These are phyloP conservation scores for Diorhabda sublineata DNA, from an alignment of 1,140 invertebrate genomes.

Conservation along the genomic window DNA sequence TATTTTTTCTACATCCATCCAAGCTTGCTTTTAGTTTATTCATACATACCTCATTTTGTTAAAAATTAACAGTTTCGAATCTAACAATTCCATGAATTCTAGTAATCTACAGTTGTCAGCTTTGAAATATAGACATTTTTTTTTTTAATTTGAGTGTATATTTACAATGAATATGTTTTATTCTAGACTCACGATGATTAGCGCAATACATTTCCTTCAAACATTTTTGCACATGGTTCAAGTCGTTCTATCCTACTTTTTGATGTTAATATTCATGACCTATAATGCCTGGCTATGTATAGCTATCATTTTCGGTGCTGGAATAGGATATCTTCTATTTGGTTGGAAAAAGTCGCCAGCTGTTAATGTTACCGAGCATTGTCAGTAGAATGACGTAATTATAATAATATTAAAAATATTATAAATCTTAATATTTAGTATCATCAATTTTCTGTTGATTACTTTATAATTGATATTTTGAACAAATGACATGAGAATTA, in stretches of 20 bases:
- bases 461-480: too few relatives aligned
- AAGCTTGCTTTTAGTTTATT: too few relatives aligned
- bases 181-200: conserved; percentile 74
- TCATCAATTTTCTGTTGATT: too few relatives aligned
- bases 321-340: conserved; percentile 88
- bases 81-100: too few relatives aligned
- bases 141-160: neutral
- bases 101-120: too few relatives aligned
- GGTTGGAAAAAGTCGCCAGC: conserved; percentile 88
- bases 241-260: conserved; percentile 83
- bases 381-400: conserved; percentile 60
- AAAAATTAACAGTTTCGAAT: too few relatives aligned
- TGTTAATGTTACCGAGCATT: conserved; percentile 92
- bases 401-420: too few relatives aligned
- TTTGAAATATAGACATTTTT: too few relatives aligned
- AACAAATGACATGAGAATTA: too few relatives aligned
- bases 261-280: conserved; percentile 98
- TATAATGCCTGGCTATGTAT: conserved; percentile 94
- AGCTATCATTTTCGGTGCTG: conserved; percentile 84
- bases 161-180: conserved; percentile 9
- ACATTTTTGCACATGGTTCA: conserved; percentile 87
- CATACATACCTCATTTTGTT: too few relatives aligned
- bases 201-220: conserved; percentile 75
- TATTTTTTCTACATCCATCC: too few relatives aligned
- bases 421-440: too few relatives aligned